A percentile compares a stretch with the other conserved stretches of the same genome.
phyloP scores from a whole-genome alignment of 2,888 invertebrate genomes.

The Chloromyia formosa region DNA sequence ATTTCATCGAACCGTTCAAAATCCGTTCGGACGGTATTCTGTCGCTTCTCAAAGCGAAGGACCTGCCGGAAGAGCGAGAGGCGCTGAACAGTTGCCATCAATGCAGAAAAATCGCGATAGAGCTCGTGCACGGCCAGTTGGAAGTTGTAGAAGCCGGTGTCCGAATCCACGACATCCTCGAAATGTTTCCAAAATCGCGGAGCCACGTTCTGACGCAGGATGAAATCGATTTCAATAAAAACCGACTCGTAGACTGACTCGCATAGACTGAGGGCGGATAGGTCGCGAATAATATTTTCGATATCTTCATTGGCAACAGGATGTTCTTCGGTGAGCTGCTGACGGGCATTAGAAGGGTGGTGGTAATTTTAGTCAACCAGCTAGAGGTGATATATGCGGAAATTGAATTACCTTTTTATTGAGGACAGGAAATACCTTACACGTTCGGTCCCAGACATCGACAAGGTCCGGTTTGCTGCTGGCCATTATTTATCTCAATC shows the following conservation, averaged over 20 bases:
- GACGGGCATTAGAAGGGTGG: not conserved
- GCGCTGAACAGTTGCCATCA: constrained; percentile 54
- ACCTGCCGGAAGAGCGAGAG: constrained; percentile 52
- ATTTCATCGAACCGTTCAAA: constrained; percentile 68
- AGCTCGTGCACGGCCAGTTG: constrained; percentile 58
- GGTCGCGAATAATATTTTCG: constrained; percentile 49
- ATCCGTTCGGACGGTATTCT: constrained; percentile 50
- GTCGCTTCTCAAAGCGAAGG: constrained; percentile 49
- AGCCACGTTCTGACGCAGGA: constrained; percentile 56
- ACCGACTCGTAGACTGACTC: constrained; percentile 56
- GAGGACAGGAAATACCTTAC: constrained; percentile 58
- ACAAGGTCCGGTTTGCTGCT: constrained; percentile 51
- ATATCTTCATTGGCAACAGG: constrained; percentile 50
- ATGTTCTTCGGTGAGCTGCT: constrained; percentile 44
- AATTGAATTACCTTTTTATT: constrained; percentile 53
- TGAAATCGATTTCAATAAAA: constrained; percentile 56
- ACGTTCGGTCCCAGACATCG: constrained; percentile 54
- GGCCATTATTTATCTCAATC: not conserved
- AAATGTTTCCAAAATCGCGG: constrained; percentile 62
- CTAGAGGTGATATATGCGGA: not conserved
- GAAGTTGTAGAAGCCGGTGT: constrained; percentile 56
- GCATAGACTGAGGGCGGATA: constrained; percentile 49
- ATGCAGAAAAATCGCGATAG: constrained; percentile 55
- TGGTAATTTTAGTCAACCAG: too few relatives aligned
- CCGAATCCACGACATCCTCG: constrained; percentile 49